Evolutionary conservation across 2,888 invertebrate species (phyloP), one percentile per base, ranked within the genome.

Genomic region (Orthosia cruda): DNA sequence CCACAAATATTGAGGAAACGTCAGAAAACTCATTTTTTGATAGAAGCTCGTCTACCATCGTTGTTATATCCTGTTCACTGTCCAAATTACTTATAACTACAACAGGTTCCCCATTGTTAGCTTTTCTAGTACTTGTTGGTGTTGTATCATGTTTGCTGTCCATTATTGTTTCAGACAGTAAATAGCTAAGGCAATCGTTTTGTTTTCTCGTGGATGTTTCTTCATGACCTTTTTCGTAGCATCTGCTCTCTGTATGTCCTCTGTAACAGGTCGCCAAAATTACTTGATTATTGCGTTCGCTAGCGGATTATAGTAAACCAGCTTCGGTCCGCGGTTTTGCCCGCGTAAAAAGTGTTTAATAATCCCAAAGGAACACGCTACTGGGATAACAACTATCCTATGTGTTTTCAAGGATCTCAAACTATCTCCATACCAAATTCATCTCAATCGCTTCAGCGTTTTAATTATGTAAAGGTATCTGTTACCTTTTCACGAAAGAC

Each of bases 1-100:
- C 82, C 18, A 94, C 76, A 66, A 90, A 90, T 52, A 93, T 84
- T 7, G 93, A 93, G 2, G 93, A 93, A 5, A 85, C 63, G 45
- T 88, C 80, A 0, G 78, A 68, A 32, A 90, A 65, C 50, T 87
- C 74, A 18, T 88, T 86, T 1, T 82, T 85, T 5, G 87, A 72
- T 13, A 91, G 49, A 26, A 92, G 81, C 77, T 89, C 79, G 61
- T 89, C 85, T 3, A 92, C 81, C 65, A 92, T 85, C n/a, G 83
- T 72, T 26, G 83, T 76, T 23, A 91, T 85, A 57, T 90, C 88
- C 18, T 82, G 71, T 4, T 90, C 78, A 74, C 77, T 89, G 18
- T 82, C 77, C 2, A 90, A 75, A 68, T 91, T 85, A 23, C 87
- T 90, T n/a, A 89, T 82, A 12, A 91, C 72, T 50, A 89, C 65